Evolutionary conservation across 2,888 invertebrate genomes (phyloP).

Genomic region (Noctua pronuba): DNA sequence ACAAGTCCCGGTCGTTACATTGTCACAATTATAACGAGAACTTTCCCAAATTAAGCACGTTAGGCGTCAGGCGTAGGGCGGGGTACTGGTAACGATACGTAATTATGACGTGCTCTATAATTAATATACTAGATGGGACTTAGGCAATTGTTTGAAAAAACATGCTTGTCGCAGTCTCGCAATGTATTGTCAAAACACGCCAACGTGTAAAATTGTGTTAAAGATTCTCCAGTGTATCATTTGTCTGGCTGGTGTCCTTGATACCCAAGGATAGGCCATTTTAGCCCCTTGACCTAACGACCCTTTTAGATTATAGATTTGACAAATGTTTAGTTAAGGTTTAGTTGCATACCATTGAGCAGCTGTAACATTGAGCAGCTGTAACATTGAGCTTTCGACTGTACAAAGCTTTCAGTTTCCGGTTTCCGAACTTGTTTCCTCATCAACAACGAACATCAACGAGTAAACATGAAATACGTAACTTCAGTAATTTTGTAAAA

Average conservation of each 20-base stretch:
- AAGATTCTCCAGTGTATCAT: background rate
- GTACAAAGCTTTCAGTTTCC: constrained; percentile 1
- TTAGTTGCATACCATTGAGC: background rate
- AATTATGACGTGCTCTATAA: constrained; percentile 3
- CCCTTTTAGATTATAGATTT: background rate
- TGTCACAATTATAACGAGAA: constrained; percentile 22
- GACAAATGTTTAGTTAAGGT: background rate
- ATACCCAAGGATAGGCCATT: background rate
- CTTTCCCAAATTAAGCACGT: constrained; percentile 30
- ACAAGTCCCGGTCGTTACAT: constrained; percentile 20
- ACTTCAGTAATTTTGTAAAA: background rate
- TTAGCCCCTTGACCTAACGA: background rate
- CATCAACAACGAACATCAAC: background rate
- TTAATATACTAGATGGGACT: background rate
- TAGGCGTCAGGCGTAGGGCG: constrained; percentile 23
- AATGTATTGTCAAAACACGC: background rate
- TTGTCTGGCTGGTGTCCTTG: background rate
- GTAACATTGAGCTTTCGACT: background rate
- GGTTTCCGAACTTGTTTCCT: background rate
- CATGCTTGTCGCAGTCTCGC: background rate
- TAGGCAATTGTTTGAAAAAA: background rate
- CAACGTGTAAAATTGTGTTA: background rate
- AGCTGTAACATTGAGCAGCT: background rate
- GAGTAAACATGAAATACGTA: background rate
- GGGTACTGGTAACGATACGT: background rate